These are phyloP conservation scores for Pelagia noctiluca DNA, from an alignment of 30 jellyfish, hydroid and myxozoan genomes.

Conservation along the genomic window DNA sequence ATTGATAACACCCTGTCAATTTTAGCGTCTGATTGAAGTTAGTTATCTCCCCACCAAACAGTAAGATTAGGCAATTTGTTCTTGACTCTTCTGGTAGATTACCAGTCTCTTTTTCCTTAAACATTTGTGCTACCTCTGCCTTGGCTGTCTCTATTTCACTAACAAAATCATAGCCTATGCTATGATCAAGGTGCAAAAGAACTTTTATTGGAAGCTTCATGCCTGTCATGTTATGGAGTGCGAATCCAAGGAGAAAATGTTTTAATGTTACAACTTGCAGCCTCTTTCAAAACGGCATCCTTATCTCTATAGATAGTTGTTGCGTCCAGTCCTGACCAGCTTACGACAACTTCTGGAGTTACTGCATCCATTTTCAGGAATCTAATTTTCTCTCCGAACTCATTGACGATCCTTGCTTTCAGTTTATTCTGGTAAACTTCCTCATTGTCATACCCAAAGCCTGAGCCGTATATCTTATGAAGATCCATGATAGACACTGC, in stretches of 20 bases:
- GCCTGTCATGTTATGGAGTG: slow-evolving; percentile 53
- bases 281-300: not conserved
- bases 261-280: slow-evolving; percentile 37
- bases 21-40: slow-evolving; percentile 8
- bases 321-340: not conserved
- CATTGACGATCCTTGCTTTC: not conserved
- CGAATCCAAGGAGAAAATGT: slow-evolving; percentile 35
- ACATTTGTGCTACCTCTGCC: slow-evolving; percentile 2
- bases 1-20: not conserved
- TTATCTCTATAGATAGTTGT: not conserved
- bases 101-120: no score
- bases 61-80: not conserved
- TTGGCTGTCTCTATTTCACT: slow-evolving; percentile 29
- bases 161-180: not conserved
- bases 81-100: not conserved
- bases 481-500: not conserved
- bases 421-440: not conserved
- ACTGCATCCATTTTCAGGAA: not conserved
- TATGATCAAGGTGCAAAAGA: slow-evolving; percentile 9
- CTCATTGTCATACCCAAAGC: not conserved
- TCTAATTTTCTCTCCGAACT: not conserved
- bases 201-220: not conserved
- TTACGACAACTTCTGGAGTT: slow-evolving; percentile 22
- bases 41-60: slow-evolving; percentile 14
- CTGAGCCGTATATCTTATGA: not conserved